Conservation (phyloP, 2,113 vertebrate species). For the Oenanthe melanoleuca region DNA sequence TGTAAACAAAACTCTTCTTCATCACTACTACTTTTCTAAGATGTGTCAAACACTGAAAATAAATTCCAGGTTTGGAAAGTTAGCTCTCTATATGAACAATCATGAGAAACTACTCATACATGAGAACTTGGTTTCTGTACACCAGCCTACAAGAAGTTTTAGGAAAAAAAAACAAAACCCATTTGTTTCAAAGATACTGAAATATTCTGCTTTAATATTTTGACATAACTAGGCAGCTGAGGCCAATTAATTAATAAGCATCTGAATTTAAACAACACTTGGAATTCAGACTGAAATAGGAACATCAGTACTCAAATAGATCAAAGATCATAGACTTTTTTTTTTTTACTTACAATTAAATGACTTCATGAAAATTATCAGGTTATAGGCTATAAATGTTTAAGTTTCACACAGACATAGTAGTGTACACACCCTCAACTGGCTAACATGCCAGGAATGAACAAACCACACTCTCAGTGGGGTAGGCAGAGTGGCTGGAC, state of each 20-base stretch:
- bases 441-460: not conserved
- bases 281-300: not conserved
- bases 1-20: not conserved
- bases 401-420: not conserved
- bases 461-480: not conserved
- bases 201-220: not conserved
- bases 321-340: not conserved
- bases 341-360: not conserved
- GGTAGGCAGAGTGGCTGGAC: not conserved
- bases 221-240: not conserved
- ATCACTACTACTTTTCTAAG: not conserved
- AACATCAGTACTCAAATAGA: not conserved
- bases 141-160: not conserved
- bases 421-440: not conserved
- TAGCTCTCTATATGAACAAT: not conserved
- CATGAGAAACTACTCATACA: not conserved
- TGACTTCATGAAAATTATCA: not conserved
- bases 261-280: not conserved
- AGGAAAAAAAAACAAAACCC: accelerated
- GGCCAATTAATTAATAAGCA: not conserved
- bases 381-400: not conserved
- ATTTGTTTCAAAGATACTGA: not conserved
- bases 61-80: not conserved
- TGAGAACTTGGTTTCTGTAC: not conserved
- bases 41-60: not conserved